Evolutionary conservation across 2,797 vertebrate species (phyloP).

Genomic region (Bryconaethiops microstoma): DNA sequence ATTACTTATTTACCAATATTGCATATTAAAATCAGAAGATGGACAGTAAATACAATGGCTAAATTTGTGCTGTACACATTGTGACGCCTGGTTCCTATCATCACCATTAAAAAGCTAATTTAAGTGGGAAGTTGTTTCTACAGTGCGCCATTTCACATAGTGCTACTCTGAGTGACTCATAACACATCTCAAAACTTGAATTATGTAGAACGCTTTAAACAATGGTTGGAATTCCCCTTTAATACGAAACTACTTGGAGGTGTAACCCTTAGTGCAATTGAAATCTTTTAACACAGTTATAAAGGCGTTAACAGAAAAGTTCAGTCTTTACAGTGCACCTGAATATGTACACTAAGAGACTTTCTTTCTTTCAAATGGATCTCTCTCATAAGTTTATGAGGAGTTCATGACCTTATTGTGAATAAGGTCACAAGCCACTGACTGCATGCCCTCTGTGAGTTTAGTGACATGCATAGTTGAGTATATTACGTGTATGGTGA

Average conservation of each 20-base stretch:
- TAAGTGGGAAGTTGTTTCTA: no score
- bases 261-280: not conserved
- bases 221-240: no score
- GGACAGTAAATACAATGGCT: no score
- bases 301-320: not conserved
- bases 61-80: no score
- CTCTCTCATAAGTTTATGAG: not conserved
- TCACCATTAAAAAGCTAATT: no score
- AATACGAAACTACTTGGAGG: not conserved
- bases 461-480: not conserved
- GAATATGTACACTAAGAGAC: not conserved
- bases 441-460: conserved; percentile 46
- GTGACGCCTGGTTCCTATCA: no score
- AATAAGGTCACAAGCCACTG: not conserved
- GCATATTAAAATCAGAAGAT: no score
- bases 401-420: conserved; percentile 20
- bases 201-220: no score
- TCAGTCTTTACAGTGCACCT: not conserved
- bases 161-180: no score
- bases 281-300: not conserved
- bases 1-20: no score
- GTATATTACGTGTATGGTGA: not conserved
- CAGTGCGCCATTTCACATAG: no score
- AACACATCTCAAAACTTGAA: no score
- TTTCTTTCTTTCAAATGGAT: not conserved